A percentile compares a stretch with the other conserved stretches of the same genome.
Evolutionary conservation across 2,113 vertebrate species (phyloP).

Genomic region (Microcebus griseorufus): DNA sequence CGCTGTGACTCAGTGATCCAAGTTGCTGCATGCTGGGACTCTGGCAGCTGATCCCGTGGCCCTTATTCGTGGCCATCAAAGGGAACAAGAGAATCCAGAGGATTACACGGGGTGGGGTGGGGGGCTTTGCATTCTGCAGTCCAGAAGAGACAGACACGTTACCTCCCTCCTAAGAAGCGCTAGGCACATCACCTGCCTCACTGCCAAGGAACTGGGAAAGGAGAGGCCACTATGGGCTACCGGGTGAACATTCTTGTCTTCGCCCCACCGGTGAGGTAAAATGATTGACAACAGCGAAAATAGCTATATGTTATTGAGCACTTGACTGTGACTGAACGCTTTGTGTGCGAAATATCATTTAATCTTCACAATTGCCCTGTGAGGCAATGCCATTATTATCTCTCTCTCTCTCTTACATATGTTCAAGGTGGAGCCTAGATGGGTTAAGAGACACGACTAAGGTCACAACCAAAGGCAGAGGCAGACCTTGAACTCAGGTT

Average conservation of each 20-base stretch:
- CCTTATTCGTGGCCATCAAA: rapidly evolving
- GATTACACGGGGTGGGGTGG: not conserved
- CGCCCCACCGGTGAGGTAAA: not conserved
- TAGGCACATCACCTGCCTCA: no score
- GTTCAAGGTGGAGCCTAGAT: not conserved
- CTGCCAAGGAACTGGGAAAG: not conserved
- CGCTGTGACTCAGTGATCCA: not conserved
- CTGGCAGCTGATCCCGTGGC: not conserved
- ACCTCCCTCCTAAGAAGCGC: not conserved
- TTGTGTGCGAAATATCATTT: not conserved
- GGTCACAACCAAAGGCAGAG: not conserved
- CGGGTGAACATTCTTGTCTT: not conserved
- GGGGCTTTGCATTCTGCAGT: not conserved
- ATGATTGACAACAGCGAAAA: not conserved
- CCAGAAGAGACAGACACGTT: not conserved
- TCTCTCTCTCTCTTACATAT: not conserved
- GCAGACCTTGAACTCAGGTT: not conserved
- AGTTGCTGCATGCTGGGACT: not conserved
- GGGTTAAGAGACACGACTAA: not conserved
- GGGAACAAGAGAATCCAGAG: rapidly evolving
- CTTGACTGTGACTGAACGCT: not conserved
- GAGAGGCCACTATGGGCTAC: not conserved
- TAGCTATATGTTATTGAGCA: rapidly evolving
- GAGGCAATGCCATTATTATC: no score
- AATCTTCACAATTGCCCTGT: not conserved